A percentile compares a stretch with the other conserved stretches of the same genome.
Evolutionary conservation across 2,113 vertebrate genomes (phyloP).

Genomic region (Embiotoca jacksoni): DNA sequence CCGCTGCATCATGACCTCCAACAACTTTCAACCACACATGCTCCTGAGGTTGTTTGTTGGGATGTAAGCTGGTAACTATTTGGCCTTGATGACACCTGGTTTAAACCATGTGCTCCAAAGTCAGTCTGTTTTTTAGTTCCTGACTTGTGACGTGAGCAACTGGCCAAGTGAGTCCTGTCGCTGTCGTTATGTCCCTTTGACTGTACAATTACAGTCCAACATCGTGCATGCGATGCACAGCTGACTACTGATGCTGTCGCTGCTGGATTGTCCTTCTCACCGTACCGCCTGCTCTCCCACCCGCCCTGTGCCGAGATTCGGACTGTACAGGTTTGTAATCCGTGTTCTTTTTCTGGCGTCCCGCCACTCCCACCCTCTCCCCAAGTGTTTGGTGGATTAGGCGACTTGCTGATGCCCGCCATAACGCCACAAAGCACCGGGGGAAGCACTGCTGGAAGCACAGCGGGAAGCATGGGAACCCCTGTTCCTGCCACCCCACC

Average conservation of each 20-base stretch:
- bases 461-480: conserved; percentile 70
- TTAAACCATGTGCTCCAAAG: conserved; percentile 10
- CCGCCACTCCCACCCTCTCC: conserved; percentile 7
- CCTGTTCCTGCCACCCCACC: conserved; percentile 70
- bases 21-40: too few relatives aligned
- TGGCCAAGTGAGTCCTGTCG: conserved; percentile 12
- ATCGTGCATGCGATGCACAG: conserved; percentile 57
- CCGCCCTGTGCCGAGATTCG: conserved; percentile 24
- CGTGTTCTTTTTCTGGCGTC: conserved; percentile 41
- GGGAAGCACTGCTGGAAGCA: conserved; percentile 81
- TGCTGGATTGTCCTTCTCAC: conserved; percentile 27
- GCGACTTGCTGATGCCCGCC: conserved; percentile 96
- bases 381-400: conserved; percentile 96
- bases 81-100: conserved; percentile 55
- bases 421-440: conserved; percentile 92
- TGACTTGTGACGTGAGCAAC: conserved; percentile 7
- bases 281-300: conserved; percentile 14
- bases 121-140: not conserved
- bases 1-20: too few relatives aligned
- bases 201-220: conserved; percentile 25
- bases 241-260: conserved; percentile 21
- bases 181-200: conserved; percentile 20
- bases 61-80: not conserved
- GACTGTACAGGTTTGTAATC: conserved; percentile 53
- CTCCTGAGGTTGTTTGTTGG: too few relatives aligned